phyloP scores from a whole-genome alignment of 2,888 invertebrate species.

The Drosophila putrida region DNA sequence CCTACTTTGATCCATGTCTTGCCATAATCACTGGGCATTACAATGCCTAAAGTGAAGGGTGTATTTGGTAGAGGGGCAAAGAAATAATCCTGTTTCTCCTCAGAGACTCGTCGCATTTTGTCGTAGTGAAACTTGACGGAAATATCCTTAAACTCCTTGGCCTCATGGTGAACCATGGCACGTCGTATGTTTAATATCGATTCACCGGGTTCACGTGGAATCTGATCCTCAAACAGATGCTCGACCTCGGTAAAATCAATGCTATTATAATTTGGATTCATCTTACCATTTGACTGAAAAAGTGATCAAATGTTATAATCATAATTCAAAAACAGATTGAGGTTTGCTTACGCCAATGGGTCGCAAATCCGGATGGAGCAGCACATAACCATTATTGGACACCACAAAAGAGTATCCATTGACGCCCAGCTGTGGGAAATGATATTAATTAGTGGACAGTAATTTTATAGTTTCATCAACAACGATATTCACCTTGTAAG shows the following conservation, averaged over 20 bases:
- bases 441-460: not conserved
- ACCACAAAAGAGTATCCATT: conserved; percentile 98
- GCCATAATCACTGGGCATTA: conserved; percentile 92
- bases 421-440: conserved; percentile 91
- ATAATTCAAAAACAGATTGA: not conserved
- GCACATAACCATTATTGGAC: conserved; percentile 97
- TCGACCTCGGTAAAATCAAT: conserved; percentile 98
- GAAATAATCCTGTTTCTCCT: conserved; percentile 93
- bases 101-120: conserved; percentile 92
- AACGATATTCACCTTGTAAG: conserved; percentile 90
- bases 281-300: conserved; percentile 75
- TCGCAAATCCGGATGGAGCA: conserved; percentile 96
- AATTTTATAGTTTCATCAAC: not conserved
- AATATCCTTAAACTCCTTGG: conserved; percentile 89
- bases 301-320: not conserved
- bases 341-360: conserved; percentile 90
- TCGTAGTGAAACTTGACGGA: conserved; percentile 94
- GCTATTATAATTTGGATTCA: conserved; percentile 98
- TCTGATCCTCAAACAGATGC: conserved; percentile 90
- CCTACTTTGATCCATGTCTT: conserved; percentile 88
- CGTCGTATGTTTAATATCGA: conserved; percentile 87
- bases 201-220: conserved; percentile 88
- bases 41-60: conserved; percentile 94
- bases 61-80: conserved; percentile 93
- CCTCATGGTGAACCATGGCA: conserved; percentile 90